phyloP scores from a whole-genome alignment of 1,140 invertebrate genomes.

The Gonioctena quinquepunctata region DNA sequence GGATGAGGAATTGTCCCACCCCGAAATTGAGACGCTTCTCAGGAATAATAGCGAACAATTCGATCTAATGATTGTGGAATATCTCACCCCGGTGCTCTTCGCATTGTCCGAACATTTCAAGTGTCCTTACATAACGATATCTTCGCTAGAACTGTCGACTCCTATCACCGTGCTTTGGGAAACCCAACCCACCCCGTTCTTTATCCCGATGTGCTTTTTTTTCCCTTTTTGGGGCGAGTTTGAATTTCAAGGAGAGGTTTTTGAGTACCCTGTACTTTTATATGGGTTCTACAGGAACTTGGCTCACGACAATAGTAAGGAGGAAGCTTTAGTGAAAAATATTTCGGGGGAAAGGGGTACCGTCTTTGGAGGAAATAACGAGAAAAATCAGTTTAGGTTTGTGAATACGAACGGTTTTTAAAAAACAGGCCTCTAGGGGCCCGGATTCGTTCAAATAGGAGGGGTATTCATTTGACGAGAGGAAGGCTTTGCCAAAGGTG shows the following conservation, averaged over 20 bases:
- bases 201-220: constrained; percentile 26
- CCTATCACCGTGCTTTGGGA: constrained; percentile 20
- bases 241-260: constrained; percentile 54
- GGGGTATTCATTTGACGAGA: constrained; percentile 15
- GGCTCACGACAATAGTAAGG: constrained; percentile 1
- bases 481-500: constrained; percentile 19
- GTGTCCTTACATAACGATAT: constrained; percentile 13
- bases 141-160: neutral
- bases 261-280: constrained; percentile 28
- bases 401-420: constrained; percentile 18
- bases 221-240: constrained; percentile 41
- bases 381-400: constrained; percentile 29
- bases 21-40: constrained; percentile 47
- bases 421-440: neutral
- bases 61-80: constrained; percentile 47
- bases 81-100: constrained; percentile 27
- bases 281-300: neutral
- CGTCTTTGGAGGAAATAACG: constrained; percentile 30
- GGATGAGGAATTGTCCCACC: constrained; percentile 25
- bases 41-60: constrained; percentile 38
- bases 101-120: constrained; percentile 37
- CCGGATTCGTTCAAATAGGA: constrained; percentile 31
- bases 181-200: constrained; percentile 25
- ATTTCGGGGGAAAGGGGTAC: constrained; percentile 54
- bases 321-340: constrained; percentile 50